Evolutionary conservation across 2,113 vertebrate genomes (phyloP).

Genomic region (Acanthochromis polyacanthus): DNA sequence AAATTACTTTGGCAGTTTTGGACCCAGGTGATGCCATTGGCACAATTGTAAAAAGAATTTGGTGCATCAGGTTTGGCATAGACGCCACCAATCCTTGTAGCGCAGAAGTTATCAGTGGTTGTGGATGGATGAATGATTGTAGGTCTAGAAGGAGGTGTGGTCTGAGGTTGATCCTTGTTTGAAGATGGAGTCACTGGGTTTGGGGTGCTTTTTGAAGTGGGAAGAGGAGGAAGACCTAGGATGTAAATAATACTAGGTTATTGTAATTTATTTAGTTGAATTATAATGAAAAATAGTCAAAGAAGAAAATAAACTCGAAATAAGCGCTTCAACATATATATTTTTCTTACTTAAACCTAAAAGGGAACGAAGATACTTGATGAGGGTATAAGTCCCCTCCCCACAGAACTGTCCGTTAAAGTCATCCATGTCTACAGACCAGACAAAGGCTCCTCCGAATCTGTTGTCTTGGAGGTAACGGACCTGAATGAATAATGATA

Average conservation of each 20-base stretch:
- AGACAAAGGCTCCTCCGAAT: conserved; percentile 88
- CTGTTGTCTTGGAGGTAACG: conserved; percentile 81
- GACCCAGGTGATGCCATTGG: conserved; percentile 42
- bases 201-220: conserved; percentile 1
- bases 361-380: conserved; percentile 75
- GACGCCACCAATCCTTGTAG: conserved; percentile 45
- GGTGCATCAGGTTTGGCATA: conserved; percentile 63
- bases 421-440: conserved; percentile 88
- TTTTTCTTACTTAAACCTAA: conserved; percentile 64
- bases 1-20: conserved; percentile 53
- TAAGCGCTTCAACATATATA: no score
- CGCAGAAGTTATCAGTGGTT: conserved; percentile 63
- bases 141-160: background rate
- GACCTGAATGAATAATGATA: conserved; percentile 66
- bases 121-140: background rate
- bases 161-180: background rate
- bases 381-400: conserved; percentile 82
- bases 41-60: conserved; percentile 71
- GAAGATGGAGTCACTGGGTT: background rate
- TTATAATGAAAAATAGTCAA: background rate
- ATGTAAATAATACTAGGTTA: background rate
- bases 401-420: conserved; percentile 85
- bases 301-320: no score
- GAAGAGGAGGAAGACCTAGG: conserved; percentile 46
- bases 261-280: no score